These are phyloP conservation scores for Seriola dumerili DNA, from an alignment of 2,113 vertebrate genomes.

Conservation along the genomic window DNA sequence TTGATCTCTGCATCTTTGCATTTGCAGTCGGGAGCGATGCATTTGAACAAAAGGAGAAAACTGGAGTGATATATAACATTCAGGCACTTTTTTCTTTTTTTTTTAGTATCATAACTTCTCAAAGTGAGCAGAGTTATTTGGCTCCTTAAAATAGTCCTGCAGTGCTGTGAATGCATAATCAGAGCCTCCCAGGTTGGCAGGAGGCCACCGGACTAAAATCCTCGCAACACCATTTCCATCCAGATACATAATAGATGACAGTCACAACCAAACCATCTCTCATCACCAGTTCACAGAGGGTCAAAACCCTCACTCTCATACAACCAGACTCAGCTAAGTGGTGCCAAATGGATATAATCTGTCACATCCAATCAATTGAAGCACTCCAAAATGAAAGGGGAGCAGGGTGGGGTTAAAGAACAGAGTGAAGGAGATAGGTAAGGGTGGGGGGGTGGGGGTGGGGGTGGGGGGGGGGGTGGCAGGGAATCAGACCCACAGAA, in stretches of 20 bases:
- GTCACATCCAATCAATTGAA: constrained; percentile 67
- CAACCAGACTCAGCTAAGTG: constrained; percentile 46
- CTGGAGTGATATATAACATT: constrained; percentile 13
- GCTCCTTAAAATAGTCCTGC: constrained; percentile 39
- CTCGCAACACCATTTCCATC: constrained; percentile 43
- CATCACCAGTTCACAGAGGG: constrained; percentile 45
- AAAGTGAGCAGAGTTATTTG: constrained; percentile 9
- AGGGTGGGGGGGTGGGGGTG: not conserved
- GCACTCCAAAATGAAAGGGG: constrained; percentile 37
- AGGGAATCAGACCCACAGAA: constrained; percentile 37
- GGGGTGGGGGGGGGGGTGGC: not conserved
- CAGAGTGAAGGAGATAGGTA: constrained; percentile 11
- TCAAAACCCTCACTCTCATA: constrained; percentile 45
- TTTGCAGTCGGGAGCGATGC: not conserved
- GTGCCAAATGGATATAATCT: constrained; percentile 59
- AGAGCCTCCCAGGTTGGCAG: constrained; percentile 16
- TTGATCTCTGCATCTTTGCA: not conserved
- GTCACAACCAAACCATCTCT: constrained; percentile 41
- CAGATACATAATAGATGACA: constrained; percentile 63
- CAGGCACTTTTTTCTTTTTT: not conserved
- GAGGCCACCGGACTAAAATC: constrained; percentile 26
- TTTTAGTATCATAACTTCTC: constrained; percentile 31
- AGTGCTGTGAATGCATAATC: constrained; percentile 46
- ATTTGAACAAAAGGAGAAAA: not conserved
- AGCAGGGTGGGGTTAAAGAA: constrained; percentile 44